Evolutionary conservation across 2,113 vertebrate genomes (phyloP).

Genomic region (Semnornis frantzii): DNA sequence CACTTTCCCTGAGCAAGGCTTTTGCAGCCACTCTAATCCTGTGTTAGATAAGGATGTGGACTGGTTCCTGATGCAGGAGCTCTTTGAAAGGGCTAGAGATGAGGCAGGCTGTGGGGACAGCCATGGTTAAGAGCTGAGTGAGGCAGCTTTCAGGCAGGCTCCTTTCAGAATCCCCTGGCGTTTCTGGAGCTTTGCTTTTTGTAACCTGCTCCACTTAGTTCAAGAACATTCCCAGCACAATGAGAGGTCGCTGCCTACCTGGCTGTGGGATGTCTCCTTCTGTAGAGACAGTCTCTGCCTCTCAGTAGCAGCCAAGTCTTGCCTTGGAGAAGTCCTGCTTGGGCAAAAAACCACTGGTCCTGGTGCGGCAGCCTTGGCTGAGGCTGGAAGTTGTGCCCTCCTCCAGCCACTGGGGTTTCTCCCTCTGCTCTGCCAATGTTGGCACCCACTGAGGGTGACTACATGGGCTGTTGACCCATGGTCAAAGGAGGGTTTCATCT

Average conservation of each 20-base stretch:
- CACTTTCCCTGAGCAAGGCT: neutral
- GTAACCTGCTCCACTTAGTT: neutral
- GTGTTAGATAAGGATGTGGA: neutral
- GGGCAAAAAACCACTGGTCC: neutral
- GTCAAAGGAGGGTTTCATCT: neutral
- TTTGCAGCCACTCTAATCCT: neutral
- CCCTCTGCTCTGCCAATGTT: rapidly evolving
- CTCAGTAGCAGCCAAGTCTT: neutral
- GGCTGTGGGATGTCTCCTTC: neutral
- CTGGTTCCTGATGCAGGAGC: neutral
- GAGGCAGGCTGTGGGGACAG: neutral
- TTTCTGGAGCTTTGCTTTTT: neutral
- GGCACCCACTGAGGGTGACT: neutral
- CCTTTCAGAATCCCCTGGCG: too few species aligned
- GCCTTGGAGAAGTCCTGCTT: neutral
- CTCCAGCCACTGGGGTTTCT: neutral
- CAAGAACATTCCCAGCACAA: neutral
- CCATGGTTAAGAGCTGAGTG: neutral
- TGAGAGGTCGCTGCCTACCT: neutral
- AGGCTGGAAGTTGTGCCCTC: neutral
- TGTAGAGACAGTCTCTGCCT: neutral
- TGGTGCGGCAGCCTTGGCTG: neutral
- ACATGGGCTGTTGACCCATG: rapidly evolving
- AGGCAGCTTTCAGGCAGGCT: neutral
- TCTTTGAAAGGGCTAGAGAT: neutral